Evolutionary conservation across 2,113 vertebrate genomes (phyloP).

Genomic region (Megaceryle torquata): DNA sequence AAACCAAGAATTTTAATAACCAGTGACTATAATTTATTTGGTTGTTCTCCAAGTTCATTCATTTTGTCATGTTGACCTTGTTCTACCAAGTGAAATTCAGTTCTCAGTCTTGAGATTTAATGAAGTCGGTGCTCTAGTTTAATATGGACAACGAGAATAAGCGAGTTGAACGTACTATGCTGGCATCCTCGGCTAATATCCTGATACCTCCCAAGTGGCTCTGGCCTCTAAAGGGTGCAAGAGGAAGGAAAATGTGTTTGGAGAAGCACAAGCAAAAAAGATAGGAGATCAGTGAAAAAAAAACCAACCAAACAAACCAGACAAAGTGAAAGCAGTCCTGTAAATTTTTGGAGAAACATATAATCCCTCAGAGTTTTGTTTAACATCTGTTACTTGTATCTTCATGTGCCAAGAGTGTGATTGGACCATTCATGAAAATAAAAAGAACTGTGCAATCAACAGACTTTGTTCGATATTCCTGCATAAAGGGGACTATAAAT

Average conservation of each 20-base stretch:
- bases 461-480: constrained; percentile 38
- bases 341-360: background rate
- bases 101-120: background rate
- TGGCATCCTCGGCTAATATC: background rate
- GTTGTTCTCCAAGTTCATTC: background rate
- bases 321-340: background rate
- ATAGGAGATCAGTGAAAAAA: background rate
- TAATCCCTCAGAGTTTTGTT: background rate
- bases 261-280: background rate
- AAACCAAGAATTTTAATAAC: background rate
- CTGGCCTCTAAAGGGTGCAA: background rate
- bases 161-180: background rate
- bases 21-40: background rate
- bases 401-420: background rate
- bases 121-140: background rate
- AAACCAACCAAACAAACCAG: background rate
- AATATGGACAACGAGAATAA: background rate
- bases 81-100: background rate
- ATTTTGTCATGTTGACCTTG: background rate
- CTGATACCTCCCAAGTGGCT: background rate
- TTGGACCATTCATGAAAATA: constrained; percentile 34
- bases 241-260: background rate
- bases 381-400: constrained; percentile 29
- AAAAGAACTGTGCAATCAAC: constrained; percentile 23
- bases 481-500: background rate